Evolutionary conservation across 35 echinoderm and acorn worm species (phyloP), one percentile per base, ranked within the genome.

Genomic region (Anneissia japonica): DNA sequence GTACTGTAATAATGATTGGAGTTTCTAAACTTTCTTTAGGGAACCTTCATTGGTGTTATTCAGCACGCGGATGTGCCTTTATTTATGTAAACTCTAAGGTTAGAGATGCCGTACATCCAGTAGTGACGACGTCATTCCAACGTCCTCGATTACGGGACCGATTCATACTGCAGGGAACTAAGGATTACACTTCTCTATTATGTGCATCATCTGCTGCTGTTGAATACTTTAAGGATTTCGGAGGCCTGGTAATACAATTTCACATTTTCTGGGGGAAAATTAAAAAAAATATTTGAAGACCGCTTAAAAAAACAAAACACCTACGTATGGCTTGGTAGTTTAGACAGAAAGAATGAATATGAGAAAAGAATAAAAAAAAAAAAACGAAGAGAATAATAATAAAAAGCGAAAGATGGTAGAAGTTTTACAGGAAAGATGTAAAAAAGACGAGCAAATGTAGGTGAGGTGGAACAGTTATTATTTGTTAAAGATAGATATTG

Each of bases 161-260:
- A 23, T 99, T 99, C 38, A 36, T 80, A 37, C 78, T 86, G 4
- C 38, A 81, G 3, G 92, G 88, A 38, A 99, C 89, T 10, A 55
- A 92, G 19, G 96, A 99, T 78, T 81, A 39, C 14, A 79, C 84
- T 2, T 74, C 96, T 4, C 89, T 90, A n/a, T n/a, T n/a, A 37
- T 87, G 86, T 28, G 37, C 40, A 4, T 86, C 90, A 23, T 36
- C 86, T 16, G 37, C 83, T 21, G 89, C 89, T 33, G 89, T 99
- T 10, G 74, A 85, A 55, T 99, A 87, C 33, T 83, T 89, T 29
- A 12, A 92, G 26, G 83, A 83, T 35, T 75, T 99, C 0, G 96
- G 96, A 35, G 96, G 96, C 17, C 46, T 99, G 64, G 96, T 99
- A 80, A 94, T n/a, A n/a, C n/a, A n/a, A n/a, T n/a, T n/a, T n/a